Percentiles rank a stretch among this genome's conserved stretches.
Evolutionary conservation across 2,888 invertebrate species (phyloP).

Genomic region (Yponomeuta evonymella): DNA sequence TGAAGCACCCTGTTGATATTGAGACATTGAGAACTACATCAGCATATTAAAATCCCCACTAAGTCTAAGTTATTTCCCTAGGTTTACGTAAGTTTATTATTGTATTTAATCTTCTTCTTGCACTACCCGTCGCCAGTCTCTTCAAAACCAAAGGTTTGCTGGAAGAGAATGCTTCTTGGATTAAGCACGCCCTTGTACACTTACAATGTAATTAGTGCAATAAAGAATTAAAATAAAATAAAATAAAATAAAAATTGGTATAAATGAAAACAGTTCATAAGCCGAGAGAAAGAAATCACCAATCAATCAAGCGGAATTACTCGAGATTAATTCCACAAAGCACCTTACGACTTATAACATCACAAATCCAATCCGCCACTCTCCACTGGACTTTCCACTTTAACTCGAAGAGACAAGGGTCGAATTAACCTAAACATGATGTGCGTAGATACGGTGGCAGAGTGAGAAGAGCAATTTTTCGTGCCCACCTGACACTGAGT

Average conservation of each 20-base stretch:
- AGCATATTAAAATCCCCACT: neutral
- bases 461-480: constrained; percentile 44
- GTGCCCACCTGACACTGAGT: constrained; percentile 49
- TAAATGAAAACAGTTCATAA: neutral
- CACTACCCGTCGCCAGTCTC: no score
- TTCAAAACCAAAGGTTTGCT: no score
- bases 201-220: no score
- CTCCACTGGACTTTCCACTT: neutral
- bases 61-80: no score
- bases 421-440: neutral
- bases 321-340: neutral
- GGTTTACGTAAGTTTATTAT: no score
- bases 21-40: no score
- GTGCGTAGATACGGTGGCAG: constrained; percentile 1
- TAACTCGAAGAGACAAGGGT: neutral
- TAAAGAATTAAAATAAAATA: no score
- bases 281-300: neutral
- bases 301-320: neutral
- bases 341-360: neutral
- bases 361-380: neutral
- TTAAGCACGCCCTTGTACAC: no score
- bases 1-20: no score
- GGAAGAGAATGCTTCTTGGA: no score
- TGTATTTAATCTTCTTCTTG: no score
- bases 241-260: no score